Conservation (phyloP, 1,140 invertebrate species). For the Sarcophaga peregrina region DNA sequence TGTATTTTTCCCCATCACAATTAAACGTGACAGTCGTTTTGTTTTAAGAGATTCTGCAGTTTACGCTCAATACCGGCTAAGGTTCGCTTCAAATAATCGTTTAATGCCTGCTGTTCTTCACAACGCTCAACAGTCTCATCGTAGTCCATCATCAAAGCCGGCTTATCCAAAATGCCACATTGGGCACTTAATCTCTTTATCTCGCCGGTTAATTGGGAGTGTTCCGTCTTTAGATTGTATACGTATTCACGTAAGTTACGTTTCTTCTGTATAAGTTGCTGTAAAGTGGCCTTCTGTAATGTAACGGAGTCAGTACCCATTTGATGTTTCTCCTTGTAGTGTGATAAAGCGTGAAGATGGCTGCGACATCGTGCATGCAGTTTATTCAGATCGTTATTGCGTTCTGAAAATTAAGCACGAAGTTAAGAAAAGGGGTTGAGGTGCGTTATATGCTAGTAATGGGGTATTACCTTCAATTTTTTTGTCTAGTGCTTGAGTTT, state of each 20-base stretch:
- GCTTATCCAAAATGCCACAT: conserved; percentile 57
- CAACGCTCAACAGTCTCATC: conserved; percentile 50
- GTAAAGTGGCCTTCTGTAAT: conserved; percentile 11
- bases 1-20: too few relatives aligned
- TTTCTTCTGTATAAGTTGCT: conserved; percentile 12
- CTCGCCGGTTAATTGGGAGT: background rate
- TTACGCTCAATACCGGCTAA: background rate
- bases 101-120: background rate
- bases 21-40: too few relatives aligned
- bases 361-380: conserved; percentile 46
- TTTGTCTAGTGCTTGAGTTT: conserved; percentile 50
- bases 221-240: conserved; percentile 36
- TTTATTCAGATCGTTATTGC: conserved; percentile 50
- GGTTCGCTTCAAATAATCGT: background rate
- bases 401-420: conserved; percentile 46
- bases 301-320: conserved; percentile 40
- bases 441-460: background rate
- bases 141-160: conserved; percentile 55
- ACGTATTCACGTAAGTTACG: conserved; percentile 10
- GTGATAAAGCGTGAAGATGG: conserved; percentile 51
- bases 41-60: background rate
- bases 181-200: conserved; percentile 45
- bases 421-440: background rate
- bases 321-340: conserved; percentile 52
- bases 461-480: conserved; percentile 58